Percentiles rank a stretch among this genome's conserved stretches.
Evolutionary conservation across 2,797 vertebrate species (phyloP).

Genomic region (Hirundo rustica): DNA sequence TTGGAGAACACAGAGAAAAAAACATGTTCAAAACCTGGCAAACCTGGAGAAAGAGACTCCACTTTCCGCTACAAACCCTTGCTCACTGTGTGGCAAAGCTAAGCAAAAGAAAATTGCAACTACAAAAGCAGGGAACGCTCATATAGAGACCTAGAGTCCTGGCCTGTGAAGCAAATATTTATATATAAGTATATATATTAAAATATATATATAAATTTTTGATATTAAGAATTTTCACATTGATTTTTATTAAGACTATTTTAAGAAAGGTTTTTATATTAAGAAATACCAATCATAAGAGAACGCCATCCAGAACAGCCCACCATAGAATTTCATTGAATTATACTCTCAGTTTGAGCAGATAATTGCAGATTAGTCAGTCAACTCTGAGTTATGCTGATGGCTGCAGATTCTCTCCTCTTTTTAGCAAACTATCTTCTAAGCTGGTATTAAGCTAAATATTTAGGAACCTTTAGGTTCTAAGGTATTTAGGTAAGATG

Average conservation of each 20-base stretch:
- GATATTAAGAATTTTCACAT: not conserved
- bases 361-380: not conserved
- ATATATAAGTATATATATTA: accelerated
- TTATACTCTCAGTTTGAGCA: not conserved
- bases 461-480: not conserved
- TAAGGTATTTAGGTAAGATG: not conserved
- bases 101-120: not conserved
- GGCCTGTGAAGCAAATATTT: not conserved
- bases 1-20: not conserved
- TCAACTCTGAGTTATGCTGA: not conserved
- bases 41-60: not conserved
- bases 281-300: not conserved
- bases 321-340: not conserved
- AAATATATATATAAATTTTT: not conserved
- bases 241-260: not conserved
- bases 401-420: not conserved
- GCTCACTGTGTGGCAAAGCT: not conserved
- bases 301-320: not conserved
- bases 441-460: not conserved
- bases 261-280: not conserved
- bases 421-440: not conserved
- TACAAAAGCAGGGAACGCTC: not conserved
- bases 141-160: not conserved
- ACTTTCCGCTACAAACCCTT: not conserved
- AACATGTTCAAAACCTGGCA: not conserved